These are phyloP conservation scores for Neogobius melanostomus DNA, from an alignment of 2,113 vertebrate genomes.

Conservation along the genomic window DNA sequence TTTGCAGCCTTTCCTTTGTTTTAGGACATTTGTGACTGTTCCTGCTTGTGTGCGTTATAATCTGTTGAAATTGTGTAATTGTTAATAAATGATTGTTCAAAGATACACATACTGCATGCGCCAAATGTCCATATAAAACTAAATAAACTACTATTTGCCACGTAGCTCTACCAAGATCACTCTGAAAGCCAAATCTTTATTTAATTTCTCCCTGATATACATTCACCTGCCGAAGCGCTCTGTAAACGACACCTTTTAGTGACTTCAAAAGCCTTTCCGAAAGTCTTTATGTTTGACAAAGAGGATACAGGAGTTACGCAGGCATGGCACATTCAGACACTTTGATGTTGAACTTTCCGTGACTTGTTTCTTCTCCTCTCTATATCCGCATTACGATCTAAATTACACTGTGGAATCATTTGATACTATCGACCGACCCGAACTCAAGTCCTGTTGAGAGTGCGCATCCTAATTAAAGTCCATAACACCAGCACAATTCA, in stretches of 20 bases:
- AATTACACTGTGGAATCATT: constrained; percentile 1
- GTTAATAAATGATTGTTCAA: no score
- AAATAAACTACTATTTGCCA: neutral
- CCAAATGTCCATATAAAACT: no score
- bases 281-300: neutral
- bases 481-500: neutral
- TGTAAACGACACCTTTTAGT: neutral
- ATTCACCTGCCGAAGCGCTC: neutral
- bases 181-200: constrained; percentile 21
- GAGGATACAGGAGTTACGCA: neutral
- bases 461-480: constrained; percentile 7
- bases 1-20: no score
- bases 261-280: neutral
- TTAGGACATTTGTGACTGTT: no score
- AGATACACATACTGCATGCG: no score
- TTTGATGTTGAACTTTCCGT: neutral
- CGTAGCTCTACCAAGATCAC: constrained; percentile 16
- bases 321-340: neutral
- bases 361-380: neutral
- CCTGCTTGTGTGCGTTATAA: no score
- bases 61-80: no score
- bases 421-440: neutral
- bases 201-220: constrained; percentile 21
- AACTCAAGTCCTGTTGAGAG: constrained; percentile 4
- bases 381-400: neutral